Conservation (phyloP, 2,113 vertebrate genomes). For the Scopus umbretta region DNA sequence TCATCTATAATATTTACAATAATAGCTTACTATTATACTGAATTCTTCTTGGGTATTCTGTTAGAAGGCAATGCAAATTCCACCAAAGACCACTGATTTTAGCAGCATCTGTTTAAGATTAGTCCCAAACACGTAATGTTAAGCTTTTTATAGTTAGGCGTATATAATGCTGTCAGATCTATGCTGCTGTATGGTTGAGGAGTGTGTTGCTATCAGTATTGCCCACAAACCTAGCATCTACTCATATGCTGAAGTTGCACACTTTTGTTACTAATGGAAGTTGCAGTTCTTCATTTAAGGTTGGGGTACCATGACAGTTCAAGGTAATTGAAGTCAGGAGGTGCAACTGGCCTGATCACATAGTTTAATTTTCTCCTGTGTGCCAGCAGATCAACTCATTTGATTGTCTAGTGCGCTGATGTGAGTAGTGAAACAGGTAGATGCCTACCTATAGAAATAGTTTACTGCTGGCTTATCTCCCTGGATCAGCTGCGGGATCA, state of each 20-base stretch:
- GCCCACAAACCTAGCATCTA: background rate
- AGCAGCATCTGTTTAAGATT: background rate
- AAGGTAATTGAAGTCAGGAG: too few relatives aligned
- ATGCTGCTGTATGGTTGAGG: background rate
- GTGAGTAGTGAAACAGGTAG: too few relatives aligned
- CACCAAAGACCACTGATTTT: background rate
- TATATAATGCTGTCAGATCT: background rate
- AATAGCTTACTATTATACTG: background rate
- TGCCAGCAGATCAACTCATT: too few relatives aligned
- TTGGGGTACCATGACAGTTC: too few relatives aligned
- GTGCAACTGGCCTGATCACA: too few relatives aligned
- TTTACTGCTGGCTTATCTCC: background rate
- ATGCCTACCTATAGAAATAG: too few relatives aligned
- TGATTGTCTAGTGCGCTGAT: too few relatives aligned
- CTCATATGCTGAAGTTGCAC: background rate
- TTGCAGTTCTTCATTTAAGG: too few relatives aligned
- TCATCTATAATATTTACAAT: background rate
- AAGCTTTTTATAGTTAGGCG: background rate
- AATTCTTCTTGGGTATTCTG: background rate
- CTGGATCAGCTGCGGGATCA: background rate
- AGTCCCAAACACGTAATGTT: background rate
- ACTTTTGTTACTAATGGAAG: too few relatives aligned
- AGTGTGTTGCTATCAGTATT: background rate
- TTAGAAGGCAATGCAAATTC: background rate
- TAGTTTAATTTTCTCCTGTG: too few relatives aligned